Conservation (phyloP, 2,113 vertebrate species). For the Caranx ignobilis region DNA sequence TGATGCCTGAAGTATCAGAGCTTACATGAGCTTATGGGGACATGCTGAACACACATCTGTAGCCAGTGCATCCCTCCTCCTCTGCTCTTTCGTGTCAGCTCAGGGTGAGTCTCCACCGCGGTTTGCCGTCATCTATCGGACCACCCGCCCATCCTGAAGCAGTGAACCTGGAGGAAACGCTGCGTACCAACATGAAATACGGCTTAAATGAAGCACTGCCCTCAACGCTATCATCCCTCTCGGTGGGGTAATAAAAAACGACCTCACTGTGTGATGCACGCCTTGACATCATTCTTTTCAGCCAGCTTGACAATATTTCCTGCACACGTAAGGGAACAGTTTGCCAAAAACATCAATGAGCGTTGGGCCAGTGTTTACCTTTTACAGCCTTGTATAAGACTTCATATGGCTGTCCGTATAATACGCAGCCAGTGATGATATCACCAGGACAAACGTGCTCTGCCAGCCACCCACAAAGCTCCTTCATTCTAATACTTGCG, state of each 20-base stretch:
- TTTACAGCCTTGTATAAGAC: constrained; percentile 49
- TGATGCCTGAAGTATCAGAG: constrained; percentile 27
- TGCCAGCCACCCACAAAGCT: constrained; percentile 54
- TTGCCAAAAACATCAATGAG: constrained; percentile 71
- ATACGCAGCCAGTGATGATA: constrained; percentile 60
- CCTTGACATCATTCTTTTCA: constrained; percentile 68
- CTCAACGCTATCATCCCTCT: constrained; percentile 34
- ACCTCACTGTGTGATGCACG: constrained; percentile 58
- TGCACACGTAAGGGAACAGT: constrained; percentile 57
- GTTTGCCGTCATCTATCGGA: too few relatives aligned
- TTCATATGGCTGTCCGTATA: constrained; percentile 54
- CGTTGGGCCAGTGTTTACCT: constrained; percentile 61
- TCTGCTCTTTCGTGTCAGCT: too few relatives aligned
- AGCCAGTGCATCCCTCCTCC: too few relatives aligned
- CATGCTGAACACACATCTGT: constrained; percentile 18
- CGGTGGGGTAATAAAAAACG: constrained; percentile 56
- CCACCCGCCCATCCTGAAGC: too few relatives aligned
- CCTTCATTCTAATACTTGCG: background rate
- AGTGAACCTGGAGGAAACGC: too few relatives aligned
- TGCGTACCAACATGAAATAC: constrained; percentile 27
- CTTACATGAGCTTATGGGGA: constrained; percentile 53
- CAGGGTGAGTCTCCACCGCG: too few relatives aligned
- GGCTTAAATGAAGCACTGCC: constrained; percentile 21
- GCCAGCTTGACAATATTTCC: constrained; percentile 61
- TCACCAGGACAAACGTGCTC: constrained; percentile 25